phyloP scores from a whole-genome alignment of 2,797 vertebrate genomes.

The Gobio occitaniae region DNA sequence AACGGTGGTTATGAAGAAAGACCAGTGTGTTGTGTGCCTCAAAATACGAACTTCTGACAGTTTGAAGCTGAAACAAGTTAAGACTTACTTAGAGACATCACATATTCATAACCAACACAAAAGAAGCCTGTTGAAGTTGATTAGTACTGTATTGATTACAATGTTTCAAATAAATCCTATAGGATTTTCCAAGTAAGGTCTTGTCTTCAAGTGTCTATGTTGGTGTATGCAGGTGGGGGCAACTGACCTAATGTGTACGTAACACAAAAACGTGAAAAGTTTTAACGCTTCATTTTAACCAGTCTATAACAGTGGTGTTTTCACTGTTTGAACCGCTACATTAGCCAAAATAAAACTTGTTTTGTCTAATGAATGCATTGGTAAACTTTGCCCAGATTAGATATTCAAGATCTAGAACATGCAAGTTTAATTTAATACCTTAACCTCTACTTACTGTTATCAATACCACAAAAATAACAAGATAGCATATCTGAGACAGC shows the following conservation, averaged over 20 bases:
- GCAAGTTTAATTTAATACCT: neutral
- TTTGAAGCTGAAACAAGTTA: neutral
- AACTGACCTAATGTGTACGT: neutral
- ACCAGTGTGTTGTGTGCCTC: too few species aligned
- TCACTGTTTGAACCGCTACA: neutral
- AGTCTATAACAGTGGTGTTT: neutral
- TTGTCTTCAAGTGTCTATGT: too few species aligned
- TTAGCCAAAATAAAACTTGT: neutral
- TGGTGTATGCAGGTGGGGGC: too few species aligned
- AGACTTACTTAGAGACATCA: neutral
- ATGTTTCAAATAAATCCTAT: too few species aligned
- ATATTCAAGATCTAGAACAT: neutral
- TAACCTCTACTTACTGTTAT: neutral
- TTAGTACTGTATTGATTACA: too few species aligned
- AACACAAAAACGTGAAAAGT: neutral
- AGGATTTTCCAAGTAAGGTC: too few species aligned
- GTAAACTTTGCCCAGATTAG: neutral
- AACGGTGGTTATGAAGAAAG: too few species aligned
- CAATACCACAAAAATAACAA: neutral
- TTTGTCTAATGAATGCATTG: constrained; percentile 7
- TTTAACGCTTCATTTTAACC: neutral
- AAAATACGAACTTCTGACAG: too few species aligned
- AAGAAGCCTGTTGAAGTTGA: too few species aligned
- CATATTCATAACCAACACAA: neutral
- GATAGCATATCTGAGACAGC: neutral